Evolutionary conservation across 2,888 invertebrate species (phyloP).

Genomic region (Parnassius orleans): DNA sequence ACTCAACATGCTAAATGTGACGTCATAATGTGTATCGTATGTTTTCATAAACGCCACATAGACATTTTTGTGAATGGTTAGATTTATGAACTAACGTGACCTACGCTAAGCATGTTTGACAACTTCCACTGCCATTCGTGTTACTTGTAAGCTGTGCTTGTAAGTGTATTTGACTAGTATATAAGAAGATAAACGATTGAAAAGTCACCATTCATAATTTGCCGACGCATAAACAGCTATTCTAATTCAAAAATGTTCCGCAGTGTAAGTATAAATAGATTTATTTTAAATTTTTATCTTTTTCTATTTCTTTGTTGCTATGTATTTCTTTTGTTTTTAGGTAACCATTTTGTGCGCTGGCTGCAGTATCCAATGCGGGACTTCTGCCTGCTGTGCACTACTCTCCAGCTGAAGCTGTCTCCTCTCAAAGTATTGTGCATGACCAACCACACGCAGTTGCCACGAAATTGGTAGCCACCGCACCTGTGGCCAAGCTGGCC

Average conservation of each 20-base stretch:
- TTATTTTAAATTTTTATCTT: too few relatives aligned
- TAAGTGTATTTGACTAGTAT: neutral
- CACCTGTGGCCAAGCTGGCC: conserved; percentile 35
- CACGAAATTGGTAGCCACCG: conserved; percentile 38
- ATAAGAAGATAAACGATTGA: neutral
- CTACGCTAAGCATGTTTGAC: conserved; percentile 34
- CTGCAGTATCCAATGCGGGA: conserved; percentile 44
- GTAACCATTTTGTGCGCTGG: conserved; percentile 40
- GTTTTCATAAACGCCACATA: too few relatives aligned
- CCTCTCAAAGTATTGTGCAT: conserved; percentile 56
- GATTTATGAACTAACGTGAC: neutral
- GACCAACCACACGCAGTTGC: conserved; percentile 47
- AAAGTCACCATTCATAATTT: neutral
- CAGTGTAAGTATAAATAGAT: neutral
- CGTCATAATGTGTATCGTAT: too few relatives aligned
- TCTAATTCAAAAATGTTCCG: neutral
- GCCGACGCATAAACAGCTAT: neutral
- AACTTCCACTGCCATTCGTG: conserved; percentile 34
- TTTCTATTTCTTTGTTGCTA: too few relatives aligned
- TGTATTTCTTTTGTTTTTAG: conserved; percentile 30
- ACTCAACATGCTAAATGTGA: too few relatives aligned
- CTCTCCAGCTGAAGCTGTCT: conserved; percentile 51
- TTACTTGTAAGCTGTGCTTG: neutral
- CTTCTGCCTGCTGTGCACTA: conserved; percentile 56
- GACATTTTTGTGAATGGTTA: neutral